A percentile compares a stretch with the other conserved stretches of the same genome.
Evolutionary conservation across 1,140 invertebrate species (phyloP).

Genomic region (Neodiprion fabricii): DNA sequence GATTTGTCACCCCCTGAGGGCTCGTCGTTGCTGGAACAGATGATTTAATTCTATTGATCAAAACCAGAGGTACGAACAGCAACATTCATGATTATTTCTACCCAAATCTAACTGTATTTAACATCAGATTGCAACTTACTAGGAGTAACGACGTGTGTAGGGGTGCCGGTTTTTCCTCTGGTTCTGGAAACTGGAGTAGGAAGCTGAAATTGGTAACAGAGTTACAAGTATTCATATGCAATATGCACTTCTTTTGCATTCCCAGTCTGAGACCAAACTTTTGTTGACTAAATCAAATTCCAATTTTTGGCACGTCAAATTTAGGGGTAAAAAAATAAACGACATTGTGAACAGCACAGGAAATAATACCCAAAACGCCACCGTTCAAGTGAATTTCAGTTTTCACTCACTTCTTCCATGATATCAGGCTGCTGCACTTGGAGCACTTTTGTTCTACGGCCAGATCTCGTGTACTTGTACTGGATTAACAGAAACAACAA

Average conservation of each 20-base stretch:
- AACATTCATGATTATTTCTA: constrained; percentile 17
- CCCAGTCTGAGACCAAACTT: neutral
- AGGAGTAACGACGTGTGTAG: constrained; percentile 40
- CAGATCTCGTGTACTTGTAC: constrained; percentile 39
- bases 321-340: constrained; percentile 11
- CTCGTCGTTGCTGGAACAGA: constrained; percentile 36
- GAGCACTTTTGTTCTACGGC: constrained; percentile 39
- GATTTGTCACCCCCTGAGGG: constrained; percentile 42
- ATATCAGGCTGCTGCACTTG: constrained; percentile 46
- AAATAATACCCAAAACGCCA: too few species aligned
- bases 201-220: neutral
- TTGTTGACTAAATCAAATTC: neutral
- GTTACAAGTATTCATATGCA: too few species aligned
- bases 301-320: neutral
- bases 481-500: constrained; percentile 26
- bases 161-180: constrained; percentile 25
- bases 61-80: neutral
- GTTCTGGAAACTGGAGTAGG: constrained; percentile 23
- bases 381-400: too few species aligned
- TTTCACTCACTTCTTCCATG: constrained; percentile 47
- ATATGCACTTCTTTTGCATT: neutral
- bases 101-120: constrained; percentile 6
- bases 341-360: too few species aligned
- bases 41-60: neutral
- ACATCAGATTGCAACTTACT: constrained; percentile 33